These are phyloP conservation scores for Aelia acuminata DNA, from an alignment of 2,888 invertebrate genomes.

Conservation along the genomic window DNA sequence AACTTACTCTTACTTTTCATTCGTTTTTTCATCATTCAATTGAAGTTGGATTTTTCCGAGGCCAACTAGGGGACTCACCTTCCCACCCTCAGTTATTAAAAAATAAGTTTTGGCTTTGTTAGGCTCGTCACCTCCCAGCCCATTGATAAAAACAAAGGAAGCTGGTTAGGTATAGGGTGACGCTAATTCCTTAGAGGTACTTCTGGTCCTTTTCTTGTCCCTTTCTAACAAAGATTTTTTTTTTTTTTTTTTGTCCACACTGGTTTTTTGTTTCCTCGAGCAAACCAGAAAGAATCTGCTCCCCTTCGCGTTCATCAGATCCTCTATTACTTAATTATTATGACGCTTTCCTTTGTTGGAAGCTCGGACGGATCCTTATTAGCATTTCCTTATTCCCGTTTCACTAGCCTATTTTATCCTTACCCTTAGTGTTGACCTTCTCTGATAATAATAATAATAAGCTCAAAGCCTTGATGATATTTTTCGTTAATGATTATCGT, in stretches of 20 bases:
- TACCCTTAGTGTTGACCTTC: neutral
- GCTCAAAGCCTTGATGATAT: no score
- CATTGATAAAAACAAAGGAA: slow-evolving; percentile 15
- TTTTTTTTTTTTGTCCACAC: neutral
- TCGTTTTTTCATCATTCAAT: neutral
- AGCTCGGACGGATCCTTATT: neutral
- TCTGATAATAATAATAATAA: neutral
- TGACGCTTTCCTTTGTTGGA: neutral
- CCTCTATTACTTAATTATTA: slow-evolving; percentile 31
- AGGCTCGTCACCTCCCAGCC: neutral
- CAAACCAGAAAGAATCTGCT: slow-evolving; percentile 5
- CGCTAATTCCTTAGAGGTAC: slow-evolving; percentile 40
- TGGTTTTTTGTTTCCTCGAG: slow-evolving; percentile 24
- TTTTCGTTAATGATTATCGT: no score
- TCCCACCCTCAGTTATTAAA: neutral
- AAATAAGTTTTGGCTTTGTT: slow-evolving; percentile 40
- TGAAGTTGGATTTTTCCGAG: neutral
- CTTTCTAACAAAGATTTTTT: slow-evolving; percentile 38
- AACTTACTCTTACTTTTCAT: neutral
- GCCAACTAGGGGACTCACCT: neutral
- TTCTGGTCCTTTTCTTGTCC: slow-evolving; percentile 8
- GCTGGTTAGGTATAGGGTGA: slow-evolving; percentile 22
- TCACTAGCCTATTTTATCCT: neutral
- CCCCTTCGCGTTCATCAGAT: slow-evolving; percentile 8
- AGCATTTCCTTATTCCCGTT: neutral